Evolutionary conservation across 2,113 vertebrate genomes (phyloP).

Genomic region (Sminthopsis crassicaudata): DNA sequence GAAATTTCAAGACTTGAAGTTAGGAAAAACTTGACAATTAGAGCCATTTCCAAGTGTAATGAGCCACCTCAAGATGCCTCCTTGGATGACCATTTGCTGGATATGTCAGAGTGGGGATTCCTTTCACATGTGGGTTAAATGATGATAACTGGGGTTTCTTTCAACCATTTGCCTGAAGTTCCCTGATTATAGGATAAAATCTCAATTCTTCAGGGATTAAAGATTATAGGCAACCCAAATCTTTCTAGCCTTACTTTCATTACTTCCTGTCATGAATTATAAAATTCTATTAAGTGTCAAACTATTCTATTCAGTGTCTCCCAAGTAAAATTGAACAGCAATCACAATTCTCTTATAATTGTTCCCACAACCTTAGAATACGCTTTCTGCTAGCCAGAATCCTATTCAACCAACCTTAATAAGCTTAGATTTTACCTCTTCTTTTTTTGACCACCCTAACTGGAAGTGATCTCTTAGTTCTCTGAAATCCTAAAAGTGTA

Average conservation of each 20-base stretch:
- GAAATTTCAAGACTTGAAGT: background rate
- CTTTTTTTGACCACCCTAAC: slow-evolving; percentile 1
- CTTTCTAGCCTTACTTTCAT: background rate
- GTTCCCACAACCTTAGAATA: background rate
- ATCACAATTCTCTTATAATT: background rate
- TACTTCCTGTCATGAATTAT: background rate
- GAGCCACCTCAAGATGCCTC: background rate
- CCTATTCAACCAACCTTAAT: background rate
- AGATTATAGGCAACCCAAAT: background rate
- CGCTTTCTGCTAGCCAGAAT: slow-evolving; percentile 29
- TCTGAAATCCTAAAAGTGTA: background rate
- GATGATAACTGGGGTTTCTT: background rate
- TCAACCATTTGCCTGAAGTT: background rate
- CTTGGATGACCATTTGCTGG: background rate
- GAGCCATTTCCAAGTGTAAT: background rate
- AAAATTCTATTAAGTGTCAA: background rate
- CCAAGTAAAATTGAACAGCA: background rate
- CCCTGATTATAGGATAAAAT: background rate
- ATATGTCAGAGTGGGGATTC: no score
- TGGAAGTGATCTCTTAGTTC: slow-evolving; percentile 2
- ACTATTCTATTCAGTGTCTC: slow-evolving; percentile 4
- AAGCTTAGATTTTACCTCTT: slow-evolving; percentile 28
- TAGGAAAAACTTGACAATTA: background rate
- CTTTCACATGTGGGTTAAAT: background rate
- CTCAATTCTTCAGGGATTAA: background rate